These are phyloP conservation scores for Acromyrmex echinatior DNA, from an alignment of 1,140 invertebrate species.

Conservation along the genomic window DNA sequence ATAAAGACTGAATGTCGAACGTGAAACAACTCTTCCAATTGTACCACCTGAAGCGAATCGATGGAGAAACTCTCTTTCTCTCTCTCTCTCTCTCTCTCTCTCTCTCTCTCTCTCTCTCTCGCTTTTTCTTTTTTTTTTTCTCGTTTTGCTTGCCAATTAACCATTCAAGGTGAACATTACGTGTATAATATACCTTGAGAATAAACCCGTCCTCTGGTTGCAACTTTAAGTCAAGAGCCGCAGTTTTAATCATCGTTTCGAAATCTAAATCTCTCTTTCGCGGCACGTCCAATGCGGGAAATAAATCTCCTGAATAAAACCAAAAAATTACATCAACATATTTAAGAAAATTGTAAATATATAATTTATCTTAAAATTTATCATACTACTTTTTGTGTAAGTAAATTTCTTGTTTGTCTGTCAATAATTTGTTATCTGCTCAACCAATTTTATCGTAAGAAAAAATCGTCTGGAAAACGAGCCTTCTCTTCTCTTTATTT, in stretches of 20 bases:
- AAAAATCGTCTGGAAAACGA: not conserved
- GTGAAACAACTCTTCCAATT: constrained; percentile 96
- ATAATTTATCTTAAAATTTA: constrained; percentile 6
- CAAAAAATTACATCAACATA: not conserved
- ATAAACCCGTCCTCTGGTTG: constrained; percentile 97
- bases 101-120: not conserved
- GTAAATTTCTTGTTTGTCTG: not conserved
- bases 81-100: not conserved
- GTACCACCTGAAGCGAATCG: constrained; percentile 90
- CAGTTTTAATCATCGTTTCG: constrained; percentile 92
- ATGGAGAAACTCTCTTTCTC: not conserved
- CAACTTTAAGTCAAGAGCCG: constrained; percentile 93
- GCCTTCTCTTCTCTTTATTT: no score
- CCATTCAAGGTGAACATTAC: constrained; percentile 23
- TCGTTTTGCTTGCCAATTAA: not conserved
- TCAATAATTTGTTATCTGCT: not conserved
- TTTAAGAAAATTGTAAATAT: not conserved
- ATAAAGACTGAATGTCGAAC: constrained; percentile 98
- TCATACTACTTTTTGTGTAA: not conserved
- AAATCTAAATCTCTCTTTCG: constrained; percentile 93
- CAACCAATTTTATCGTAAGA: not conserved
- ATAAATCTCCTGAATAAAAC: constrained; percentile 90
- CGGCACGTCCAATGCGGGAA: constrained; percentile 93
- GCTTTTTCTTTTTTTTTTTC: not conserved
- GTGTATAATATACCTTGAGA: constrained; percentile 88